Evolutionary conservation across 2,113 vertebrate genomes (phyloP), one percentile per base, ranked within the genome.

Genomic region (Vidua chalybeata): DNA sequence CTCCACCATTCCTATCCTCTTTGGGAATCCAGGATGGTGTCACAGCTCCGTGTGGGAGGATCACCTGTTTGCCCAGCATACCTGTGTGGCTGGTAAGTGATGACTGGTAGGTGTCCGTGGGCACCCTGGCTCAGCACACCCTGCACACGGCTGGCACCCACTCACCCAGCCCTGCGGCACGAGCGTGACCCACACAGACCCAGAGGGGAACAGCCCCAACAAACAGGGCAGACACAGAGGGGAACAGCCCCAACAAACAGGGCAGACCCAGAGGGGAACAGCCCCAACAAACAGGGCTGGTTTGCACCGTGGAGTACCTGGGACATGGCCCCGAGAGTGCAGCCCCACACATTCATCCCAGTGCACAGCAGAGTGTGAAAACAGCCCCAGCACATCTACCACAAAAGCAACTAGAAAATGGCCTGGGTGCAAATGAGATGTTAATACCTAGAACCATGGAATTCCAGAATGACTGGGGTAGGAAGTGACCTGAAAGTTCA

Each of bases 221-320:
- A 43, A 52, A 30, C 0, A 5, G 41, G 6, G 8, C n/a, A n/a
- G n/a, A n/a, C n/a, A n/a, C n/a, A n/a, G n/a, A n/a, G n/a, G n/a
- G n/a, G n/a, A 35, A 35, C 35, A 35, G 35, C 39, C 39, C 39
- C 39, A 39, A 39, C 11, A 37, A 35, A 35, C 35, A 35, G n/a
- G 35, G 35, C 35, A 35, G 35, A 35, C 12, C 24, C 49, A 5
- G 17, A 17, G n/a, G 15, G 23, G 41, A 74, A 39, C 2, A 55
- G 76, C 24, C n/a, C 1, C 14, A 62, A n/a, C 11, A 37, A 52
- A 30, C 0, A 5, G n/a, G 6, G 8, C 9, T 11, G 30, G 45
- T 19, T 56, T 52, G 4, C 81, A 46, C 3, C 8, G 0, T 1
- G 1, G 37, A 69, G n/a, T 52, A 11, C 1, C 14, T 4, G 1